These are phyloP conservation scores for Aplysina aerophoba DNA, from an alignment of 37 sponge, comb jelly and placozoan genomes.

Conservation along the genomic window DNA sequence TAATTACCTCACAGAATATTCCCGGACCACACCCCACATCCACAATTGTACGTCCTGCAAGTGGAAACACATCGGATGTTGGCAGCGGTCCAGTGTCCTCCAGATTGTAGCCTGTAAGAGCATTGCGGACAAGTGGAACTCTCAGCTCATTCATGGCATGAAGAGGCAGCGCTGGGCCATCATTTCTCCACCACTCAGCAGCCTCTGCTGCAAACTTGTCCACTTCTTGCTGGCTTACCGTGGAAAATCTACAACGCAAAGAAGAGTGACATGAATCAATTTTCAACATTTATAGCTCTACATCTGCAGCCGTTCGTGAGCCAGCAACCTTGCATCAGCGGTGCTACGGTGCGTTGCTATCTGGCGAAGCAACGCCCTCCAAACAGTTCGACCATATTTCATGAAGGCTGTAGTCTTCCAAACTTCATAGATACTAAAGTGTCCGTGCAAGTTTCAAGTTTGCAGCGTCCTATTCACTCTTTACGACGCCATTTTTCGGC, in stretches of 20 bases:
- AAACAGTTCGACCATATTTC: no score
- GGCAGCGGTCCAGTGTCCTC: constrained; percentile 20
- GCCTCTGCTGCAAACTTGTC: constrained; percentile 36
- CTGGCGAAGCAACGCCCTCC: no score
- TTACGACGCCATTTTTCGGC: no score
- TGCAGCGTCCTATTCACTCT: no score
- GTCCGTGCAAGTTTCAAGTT: no score
- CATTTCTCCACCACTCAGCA: constrained; percentile 26
- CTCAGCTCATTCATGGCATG: constrained; percentile 63
- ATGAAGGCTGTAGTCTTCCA: no score
- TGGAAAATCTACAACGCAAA: background rate
- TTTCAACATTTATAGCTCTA: no score
- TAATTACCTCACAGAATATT: constrained; percentile 57
- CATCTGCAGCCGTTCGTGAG: no score
- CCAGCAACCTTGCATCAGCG: no score
- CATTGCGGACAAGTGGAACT: constrained; percentile 57
- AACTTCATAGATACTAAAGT: no score
- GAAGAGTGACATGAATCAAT: no score
- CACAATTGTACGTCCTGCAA: constrained; percentile 46
- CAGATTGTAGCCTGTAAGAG: constrained; percentile 24
- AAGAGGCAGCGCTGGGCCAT: constrained; percentile 33
- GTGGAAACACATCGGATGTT: constrained; percentile 17
- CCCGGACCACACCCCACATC: constrained; percentile 81
- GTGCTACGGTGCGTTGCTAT: no score
- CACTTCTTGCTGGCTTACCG: constrained; percentile 18